Base-by-base conservation (phyloP, 2,113 vertebrate species). In the Oxygymnocypris stewartii region DNA sequence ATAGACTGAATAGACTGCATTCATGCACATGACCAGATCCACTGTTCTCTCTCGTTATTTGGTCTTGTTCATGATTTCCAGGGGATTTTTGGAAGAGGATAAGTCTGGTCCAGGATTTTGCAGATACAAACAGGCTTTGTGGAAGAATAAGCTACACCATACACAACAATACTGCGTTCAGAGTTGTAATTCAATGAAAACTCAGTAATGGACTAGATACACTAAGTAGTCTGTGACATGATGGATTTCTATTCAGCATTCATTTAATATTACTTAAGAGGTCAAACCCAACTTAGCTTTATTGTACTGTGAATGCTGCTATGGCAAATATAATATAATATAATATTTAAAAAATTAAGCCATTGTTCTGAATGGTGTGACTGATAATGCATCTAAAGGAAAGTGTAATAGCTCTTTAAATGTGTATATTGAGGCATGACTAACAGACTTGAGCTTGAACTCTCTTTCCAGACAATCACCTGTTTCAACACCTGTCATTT, bases 401-500 rank as follows among this genome's bases (percentile, higher is more conserved):
- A 59, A 14, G 1, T 61, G 31, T 20, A 79, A 61, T 8, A 61
- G 6, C 10, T 37, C 12, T 75, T 80, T 44, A 75, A 82, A 75
- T 37, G 71, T 74, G 25, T 37, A 79, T 59, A 23, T 28, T 88
- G 47, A 77, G 54, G 37, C 37, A 35, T 67, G 63, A 65, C 57
- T 44, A 37, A 42, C 12, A 80, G 51, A 61, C 65, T 51, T 83
- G 63, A 51, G 42, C 80, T 35, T 51, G 63, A 83, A 83, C 44
- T 83, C 28, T 18, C 20, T 31, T 83, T 63, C 67, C 57, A 65
- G 28, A 76, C 79, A 85, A 28, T 51, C 20, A 88, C 84, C 87
- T 86, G 87, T 47, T 77, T 78, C 13, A 23, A 74, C 84, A 83
- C 84, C 59, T 83, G 87, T 78, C 37, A n/a, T 25, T n/a, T 28